These are phyloP conservation scores for Glareola pratincola DNA, from an alignment of 2,113 vertebrate species.

Conservation along the genomic window DNA sequence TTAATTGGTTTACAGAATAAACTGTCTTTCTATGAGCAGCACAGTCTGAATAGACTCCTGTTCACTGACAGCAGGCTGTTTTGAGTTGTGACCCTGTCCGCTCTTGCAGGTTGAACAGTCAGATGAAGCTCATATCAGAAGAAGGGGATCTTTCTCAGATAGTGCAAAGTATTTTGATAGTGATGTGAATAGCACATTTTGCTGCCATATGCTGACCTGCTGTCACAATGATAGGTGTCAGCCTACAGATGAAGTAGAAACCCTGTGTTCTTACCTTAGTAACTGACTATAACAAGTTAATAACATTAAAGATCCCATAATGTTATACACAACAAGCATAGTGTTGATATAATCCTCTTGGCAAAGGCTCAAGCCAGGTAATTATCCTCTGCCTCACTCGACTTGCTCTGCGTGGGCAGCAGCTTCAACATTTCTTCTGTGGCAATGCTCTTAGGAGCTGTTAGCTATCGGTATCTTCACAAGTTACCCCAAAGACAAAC, in stretches of 20 bases:
- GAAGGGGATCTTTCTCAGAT: not conserved
- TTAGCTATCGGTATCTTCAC: not conserved
- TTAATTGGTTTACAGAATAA: not conserved
- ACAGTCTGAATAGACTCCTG: not conserved
- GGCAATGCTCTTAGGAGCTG: not conserved
- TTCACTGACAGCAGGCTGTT: not conserved
- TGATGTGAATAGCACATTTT: rapidly evolving
- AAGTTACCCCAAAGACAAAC: not conserved
- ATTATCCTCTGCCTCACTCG: not conserved
- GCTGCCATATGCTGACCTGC: not conserved
- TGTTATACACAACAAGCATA: not conserved
- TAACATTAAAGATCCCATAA: not conserved
- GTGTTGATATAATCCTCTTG: not conserved
- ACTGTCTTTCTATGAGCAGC: not conserved
- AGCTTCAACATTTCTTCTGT: rapidly evolving
- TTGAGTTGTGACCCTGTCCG: not conserved
- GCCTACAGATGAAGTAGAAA: not conserved
- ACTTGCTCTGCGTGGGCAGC: not conserved
- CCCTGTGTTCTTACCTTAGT: not conserved
- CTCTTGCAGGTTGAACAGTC: not conserved
- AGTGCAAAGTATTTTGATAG: not conserved
- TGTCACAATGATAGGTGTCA: not conserved
- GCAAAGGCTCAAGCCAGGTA: not conserved
- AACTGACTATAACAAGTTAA: not conserved
- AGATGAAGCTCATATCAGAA: not conserved